Base-by-base conservation (phyloP, 2,888 invertebrate species). In the Pseudococcus viburni region DNA sequence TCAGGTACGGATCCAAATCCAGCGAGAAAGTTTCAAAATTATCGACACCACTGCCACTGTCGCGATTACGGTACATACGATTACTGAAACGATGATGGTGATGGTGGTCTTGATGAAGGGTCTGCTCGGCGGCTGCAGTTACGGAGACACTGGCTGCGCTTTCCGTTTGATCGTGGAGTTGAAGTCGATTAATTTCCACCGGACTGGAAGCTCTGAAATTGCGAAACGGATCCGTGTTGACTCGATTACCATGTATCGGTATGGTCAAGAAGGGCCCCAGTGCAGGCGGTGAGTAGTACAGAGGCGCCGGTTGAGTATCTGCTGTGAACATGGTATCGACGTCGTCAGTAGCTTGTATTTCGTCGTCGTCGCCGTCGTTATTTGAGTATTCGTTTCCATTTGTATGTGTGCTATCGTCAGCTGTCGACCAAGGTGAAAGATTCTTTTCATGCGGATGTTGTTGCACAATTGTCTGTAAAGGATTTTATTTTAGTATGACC, bases 1-100 rank as follows among this genome's bases (percentile, higher is more conserved):
- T 87, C 55, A 87, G 19, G 19, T 87, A 87, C 26, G 87, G 87
- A 7, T 87, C 87, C 39, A 87, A 48, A 19, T 55, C 87, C n/a
- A 39, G 8, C 12, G n/a, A 17, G n/a, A 33, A n/a, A 1, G 9
- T 83, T 12, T 87, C 87, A 12, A 26, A 17, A 17, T 48, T 33
- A 26, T 83, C 87, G 42, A 22, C 48, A 33, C 26, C 26, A 3
- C 26, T 3, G 26, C 26, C 26, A 33, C 3, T 33, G 26, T 33
- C 26, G 26, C n/a, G 80, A 19, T 17, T 55, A 19, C 12, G 77
- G 42, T 87, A 87, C 55, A 87, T 55, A 7, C 87, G 87, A 51
- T 87, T 87, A 26, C 87, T 87, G 39, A 87, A 87, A 22, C 87
- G 87, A 51, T 77, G 73, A 5, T 59, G 68, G 1, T 26, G 33